These are phyloP conservation scores for Philantomba maxwellii DNA, from an alignment of 2,113 vertebrate species.

Conservation along the genomic window DNA sequence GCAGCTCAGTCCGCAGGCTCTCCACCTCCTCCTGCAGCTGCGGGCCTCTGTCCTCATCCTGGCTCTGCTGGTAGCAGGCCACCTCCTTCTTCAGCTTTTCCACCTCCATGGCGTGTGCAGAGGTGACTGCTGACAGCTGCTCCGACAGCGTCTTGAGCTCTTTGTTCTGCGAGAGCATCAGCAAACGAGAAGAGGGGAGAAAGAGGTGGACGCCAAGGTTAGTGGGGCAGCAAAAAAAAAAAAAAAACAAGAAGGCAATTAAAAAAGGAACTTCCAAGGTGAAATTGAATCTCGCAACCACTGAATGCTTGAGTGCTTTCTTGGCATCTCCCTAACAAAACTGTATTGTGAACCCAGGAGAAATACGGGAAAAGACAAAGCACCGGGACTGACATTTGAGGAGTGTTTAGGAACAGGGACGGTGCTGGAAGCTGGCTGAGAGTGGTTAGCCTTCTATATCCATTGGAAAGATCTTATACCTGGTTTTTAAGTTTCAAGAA, in stretches of 20 bases:
- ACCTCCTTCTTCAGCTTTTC: conserved; percentile 89
- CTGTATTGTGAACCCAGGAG: not conserved
- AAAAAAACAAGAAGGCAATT: not conserved
- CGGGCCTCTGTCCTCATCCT: conserved; percentile 57
- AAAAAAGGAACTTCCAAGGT: not conserved
- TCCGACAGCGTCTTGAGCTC: conserved; percentile 84
- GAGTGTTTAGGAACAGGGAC: not conserved
- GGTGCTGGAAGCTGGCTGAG: not conserved
- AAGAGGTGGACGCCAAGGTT: not conserved
- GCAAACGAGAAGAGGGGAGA: not conserved
- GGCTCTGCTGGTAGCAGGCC: conserved; percentile 75
- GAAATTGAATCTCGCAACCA: not conserved
- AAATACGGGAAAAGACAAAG: not conserved
- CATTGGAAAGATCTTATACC: not conserved
- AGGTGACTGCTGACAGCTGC: conserved; percentile 76
- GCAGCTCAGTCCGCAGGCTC: conserved; percentile 81
- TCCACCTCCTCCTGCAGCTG: conserved; percentile 86
- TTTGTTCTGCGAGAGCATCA: conserved; percentile 81
- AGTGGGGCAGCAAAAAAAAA: not conserved
- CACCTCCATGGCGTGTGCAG: conserved; percentile 79
- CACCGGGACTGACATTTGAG: not conserved
- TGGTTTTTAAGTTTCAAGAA: not conserved
- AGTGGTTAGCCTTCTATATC: not conserved
- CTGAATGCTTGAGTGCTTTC: not conserved
- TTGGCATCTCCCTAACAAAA: not conserved